Conservation (phyloP, 2,888 invertebrate species). For the Mesorhabditis sp. region DNA sequence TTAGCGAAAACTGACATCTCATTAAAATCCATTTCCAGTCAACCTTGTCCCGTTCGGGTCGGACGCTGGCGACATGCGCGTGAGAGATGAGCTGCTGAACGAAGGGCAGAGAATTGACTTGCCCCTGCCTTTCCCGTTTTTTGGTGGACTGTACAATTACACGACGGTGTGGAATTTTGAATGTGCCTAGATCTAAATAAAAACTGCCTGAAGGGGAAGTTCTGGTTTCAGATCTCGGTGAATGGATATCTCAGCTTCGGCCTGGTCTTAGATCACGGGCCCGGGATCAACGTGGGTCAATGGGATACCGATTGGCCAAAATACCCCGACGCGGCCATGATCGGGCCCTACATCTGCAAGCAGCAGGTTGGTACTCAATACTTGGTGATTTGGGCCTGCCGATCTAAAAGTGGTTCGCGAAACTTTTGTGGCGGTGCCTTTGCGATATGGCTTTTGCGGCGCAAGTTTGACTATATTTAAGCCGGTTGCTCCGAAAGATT, state of each 20-base stretch:
- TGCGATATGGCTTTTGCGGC: too few species aligned
- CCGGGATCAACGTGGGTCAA: conserved; percentile 56
- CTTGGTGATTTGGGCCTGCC: too few species aligned
- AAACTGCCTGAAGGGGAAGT: not conserved
- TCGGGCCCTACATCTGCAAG: conserved; percentile 56
- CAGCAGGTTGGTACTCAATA: conserved; percentile 36
- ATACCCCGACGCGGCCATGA: conserved; percentile 57
- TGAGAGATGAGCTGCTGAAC: conserved; percentile 51
- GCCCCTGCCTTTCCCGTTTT: conserved; percentile 55
- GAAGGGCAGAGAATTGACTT: conserved; percentile 56
- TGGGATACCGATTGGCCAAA: conserved; percentile 56
- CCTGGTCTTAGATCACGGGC: conserved; percentile 56
- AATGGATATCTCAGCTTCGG: conserved; percentile 56
- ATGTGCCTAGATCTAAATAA: not conserved
- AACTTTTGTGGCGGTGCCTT: too few species aligned
- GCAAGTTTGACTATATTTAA: not conserved
- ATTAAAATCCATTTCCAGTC: conserved; percentile 16
- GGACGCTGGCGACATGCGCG: conserved; percentile 52
- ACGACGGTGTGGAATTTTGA: conserved; percentile 38
- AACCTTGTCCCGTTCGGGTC: conserved; percentile 55
- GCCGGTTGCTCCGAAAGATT: not conserved
- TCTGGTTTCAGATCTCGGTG: conserved; percentile 49
- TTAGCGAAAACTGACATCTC: not conserved
- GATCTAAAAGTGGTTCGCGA: too few species aligned
- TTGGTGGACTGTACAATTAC: conserved; percentile 55